Conservation (phyloP, 2,888 invertebrate species). For the Drosophila acutilabella region DNA sequence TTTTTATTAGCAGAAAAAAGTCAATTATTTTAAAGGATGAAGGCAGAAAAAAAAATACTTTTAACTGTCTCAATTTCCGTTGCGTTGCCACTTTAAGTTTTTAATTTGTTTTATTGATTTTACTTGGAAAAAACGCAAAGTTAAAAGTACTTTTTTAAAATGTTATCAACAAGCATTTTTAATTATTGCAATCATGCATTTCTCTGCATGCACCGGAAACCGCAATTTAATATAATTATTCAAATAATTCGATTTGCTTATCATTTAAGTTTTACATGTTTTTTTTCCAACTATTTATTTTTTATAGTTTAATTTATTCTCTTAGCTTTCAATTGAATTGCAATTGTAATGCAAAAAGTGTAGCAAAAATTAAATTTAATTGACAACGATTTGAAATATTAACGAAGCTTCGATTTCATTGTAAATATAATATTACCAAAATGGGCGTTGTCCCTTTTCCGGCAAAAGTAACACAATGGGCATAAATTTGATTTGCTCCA, state of each 20-base stretch:
- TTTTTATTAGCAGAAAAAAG: neutral
- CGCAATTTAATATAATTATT: slow-evolving; percentile 48
- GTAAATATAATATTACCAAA: slow-evolving; percentile 14
- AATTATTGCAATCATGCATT: slow-evolving; percentile 32
- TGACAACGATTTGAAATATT: slow-evolving; percentile 64
- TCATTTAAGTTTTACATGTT: slow-evolving; percentile 10
- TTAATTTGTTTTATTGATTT: slow-evolving; percentile 5
- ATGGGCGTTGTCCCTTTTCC: neutral
- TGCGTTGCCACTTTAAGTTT: neutral
- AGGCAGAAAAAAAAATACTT: neutral
- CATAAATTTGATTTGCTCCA: slow-evolving; percentile 60
- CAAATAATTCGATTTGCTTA: slow-evolving; percentile 36
- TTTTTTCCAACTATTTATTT: neutral
- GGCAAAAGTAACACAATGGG: slow-evolving; percentile 25
- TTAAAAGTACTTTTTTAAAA: neutral
- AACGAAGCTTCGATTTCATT: slow-evolving; percentile 43
- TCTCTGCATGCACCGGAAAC: slow-evolving; percentile 35
- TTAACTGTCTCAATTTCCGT: neutral
- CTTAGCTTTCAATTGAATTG: slow-evolving; percentile 25
- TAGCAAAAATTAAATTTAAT: slow-evolving; percentile 53
- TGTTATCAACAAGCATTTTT: slow-evolving; percentile 10
- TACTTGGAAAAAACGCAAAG: neutral
- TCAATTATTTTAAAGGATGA: neutral
- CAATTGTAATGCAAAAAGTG: slow-evolving; percentile 44
- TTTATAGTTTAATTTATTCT: slow-evolving; percentile 10